Evolutionary conservation across 2,888 invertebrate species (phyloP).

Genomic region (Campopleginae sp.): DNA sequence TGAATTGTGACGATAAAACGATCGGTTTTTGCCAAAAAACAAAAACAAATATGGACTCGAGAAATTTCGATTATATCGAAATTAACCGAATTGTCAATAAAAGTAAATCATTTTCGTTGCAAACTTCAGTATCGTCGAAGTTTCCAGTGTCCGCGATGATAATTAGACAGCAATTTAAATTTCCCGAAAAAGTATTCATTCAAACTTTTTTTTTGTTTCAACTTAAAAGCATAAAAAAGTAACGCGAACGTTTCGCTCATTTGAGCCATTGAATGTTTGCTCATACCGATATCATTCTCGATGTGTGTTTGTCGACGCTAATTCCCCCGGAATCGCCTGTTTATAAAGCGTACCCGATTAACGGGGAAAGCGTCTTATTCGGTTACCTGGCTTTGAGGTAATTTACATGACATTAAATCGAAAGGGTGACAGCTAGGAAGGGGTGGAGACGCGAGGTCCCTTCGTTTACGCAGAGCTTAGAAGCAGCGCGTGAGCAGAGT

Average conservation of each 20-base stretch:
- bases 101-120: too few relatives aligned
- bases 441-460: background rate
- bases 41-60: too few relatives aligned
- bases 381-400: slow-evolving; percentile 50
- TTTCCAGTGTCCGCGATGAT: background rate
- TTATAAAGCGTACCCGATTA: slow-evolving; percentile 17
- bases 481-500: slow-evolving; percentile 8
- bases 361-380: slow-evolving; percentile 19
- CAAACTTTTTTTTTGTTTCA: background rate
- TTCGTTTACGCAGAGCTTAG: background rate
- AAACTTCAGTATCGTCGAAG: too few relatives aligned
- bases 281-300: background rate
- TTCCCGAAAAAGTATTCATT: background rate
- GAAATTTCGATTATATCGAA: too few relatives aligned
- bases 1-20: too few relatives aligned
- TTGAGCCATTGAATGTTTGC: background rate
- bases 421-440: slow-evolving; percentile 20
- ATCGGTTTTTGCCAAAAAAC: too few relatives aligned
- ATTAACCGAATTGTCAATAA: too few relatives aligned
- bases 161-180: background rate
- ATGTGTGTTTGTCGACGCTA: background rate
- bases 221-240: background rate
- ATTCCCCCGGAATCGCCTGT: background rate
- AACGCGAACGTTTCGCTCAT: background rate
- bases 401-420: slow-evolving; percentile 49